A percentile compares a stretch with the other conserved stretches of the same genome.
These are phyloP conservation scores for Tachypleus tridentatus DNA, from an alignment of 1,140 invertebrate genomes.

Conservation along the genomic window DNA sequence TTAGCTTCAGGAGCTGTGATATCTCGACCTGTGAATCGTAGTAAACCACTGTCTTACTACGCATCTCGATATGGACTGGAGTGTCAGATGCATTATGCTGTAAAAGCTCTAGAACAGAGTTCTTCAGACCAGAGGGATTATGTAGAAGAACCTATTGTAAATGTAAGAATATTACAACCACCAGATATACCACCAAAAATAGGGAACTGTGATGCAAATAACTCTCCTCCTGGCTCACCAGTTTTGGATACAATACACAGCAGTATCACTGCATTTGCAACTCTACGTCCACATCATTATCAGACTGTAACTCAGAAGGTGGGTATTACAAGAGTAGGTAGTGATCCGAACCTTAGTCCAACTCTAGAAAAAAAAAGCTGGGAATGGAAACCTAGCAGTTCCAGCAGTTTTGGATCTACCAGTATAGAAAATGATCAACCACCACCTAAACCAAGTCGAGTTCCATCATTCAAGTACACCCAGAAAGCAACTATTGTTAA, in stretches of 20 bases:
- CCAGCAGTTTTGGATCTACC: too few species aligned
- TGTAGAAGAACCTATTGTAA: too few species aligned
- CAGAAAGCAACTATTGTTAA: too few species aligned
- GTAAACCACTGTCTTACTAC: conserved; percentile 51
- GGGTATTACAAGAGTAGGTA: conserved; percentile 35
- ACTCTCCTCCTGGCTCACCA: too few species aligned
- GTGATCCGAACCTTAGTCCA: conserved; percentile 43
- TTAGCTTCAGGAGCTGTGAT: conserved; percentile 75
- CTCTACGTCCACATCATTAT: conserved; percentile 5
- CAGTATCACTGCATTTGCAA: neutral
- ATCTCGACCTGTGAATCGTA: conserved; percentile 55
- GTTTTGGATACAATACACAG: too few species aligned
- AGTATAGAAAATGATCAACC: conserved; percentile 28
- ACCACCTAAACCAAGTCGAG: conserved; percentile 56
- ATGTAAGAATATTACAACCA: too few species aligned
- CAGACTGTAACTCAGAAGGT: neutral
- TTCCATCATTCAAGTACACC: conserved; percentile 36
- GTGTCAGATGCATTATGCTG: conserved; percentile 29
- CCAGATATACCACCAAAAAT: too few species aligned
- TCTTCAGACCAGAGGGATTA: too few species aligned
- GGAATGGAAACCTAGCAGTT: conserved; percentile 24
- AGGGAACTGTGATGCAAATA: too few species aligned
- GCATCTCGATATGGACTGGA: conserved; percentile 43
- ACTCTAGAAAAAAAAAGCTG: conserved; percentile 26
- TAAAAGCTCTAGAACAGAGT: conserved; percentile 12